Base-by-base conservation (phyloP, 2,797 vertebrate species). In the Rhinichthys osculus region DNA sequence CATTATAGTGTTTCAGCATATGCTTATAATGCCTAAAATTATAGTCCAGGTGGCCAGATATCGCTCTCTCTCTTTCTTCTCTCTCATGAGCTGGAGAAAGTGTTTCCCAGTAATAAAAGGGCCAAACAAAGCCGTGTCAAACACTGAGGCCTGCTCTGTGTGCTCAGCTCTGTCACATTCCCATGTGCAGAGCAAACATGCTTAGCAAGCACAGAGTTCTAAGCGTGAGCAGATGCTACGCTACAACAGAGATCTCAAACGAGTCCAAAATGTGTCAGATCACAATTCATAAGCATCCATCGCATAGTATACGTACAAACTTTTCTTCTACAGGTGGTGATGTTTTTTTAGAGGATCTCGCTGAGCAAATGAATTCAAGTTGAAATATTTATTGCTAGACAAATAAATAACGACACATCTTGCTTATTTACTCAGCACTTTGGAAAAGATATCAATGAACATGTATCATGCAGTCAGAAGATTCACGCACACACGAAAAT, bases 111-210 rank as follows among this genome's bases (percentile, higher is more conserved):
- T 82, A 78, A 81, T 84, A 69, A 86, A 87, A 71, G 44, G 66
- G 17, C n/a, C 70, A 81, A 87, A 87, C 77, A 86, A 81, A 84
- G 42, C 47, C 0, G 1, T 27, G 59, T 70, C 54, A 70, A 87
- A 85, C 74, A 83, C 72, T 7, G 27, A 54, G 13, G 47, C 10
- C 67, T 38, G 80, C 23, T 81, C 47, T 78, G 72, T 83, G 44
- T 82, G 78, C 82, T 67, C 66, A 67, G 42, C 69, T 7, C 52
- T 70, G 30, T 85, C 77, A 72, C 86, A 85, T 83, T 89, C 86
- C 83, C 83, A 83, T 83, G 84, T 59, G 21, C 54, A 87, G 62
- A 80, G 83, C 47, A 85, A 87, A 89, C 82, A 85, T 71, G 62
- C 80, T 74, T 82, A 52, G 79, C 81, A 85, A 89, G 83, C 88